phyloP scores from a whole-genome alignment of 1,140 invertebrate species.

The Danaus melanippus region DNA sequence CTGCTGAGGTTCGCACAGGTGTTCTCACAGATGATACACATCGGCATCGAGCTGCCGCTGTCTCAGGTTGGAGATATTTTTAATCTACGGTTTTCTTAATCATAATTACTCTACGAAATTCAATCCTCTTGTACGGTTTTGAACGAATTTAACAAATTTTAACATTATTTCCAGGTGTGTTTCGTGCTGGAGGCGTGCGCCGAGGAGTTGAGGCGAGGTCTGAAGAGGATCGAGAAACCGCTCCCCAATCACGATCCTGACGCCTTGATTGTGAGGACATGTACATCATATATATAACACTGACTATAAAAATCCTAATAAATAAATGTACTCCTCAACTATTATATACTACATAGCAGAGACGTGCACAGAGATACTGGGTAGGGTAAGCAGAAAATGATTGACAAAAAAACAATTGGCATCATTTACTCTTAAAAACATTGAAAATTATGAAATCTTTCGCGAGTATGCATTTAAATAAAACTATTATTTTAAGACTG shows the following conservation, averaged over 20 bases:
- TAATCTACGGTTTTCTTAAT: constrained; percentile 5
- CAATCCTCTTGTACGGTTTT: background rate
- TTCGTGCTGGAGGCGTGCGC: constrained; percentile 84
- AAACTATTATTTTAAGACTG: too few relatives aligned
- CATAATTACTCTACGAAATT: background rate
- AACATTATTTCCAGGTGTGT: constrained; percentile 66
- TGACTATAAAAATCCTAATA: too few relatives aligned
- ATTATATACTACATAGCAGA: too few relatives aligned
- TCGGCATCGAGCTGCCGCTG: constrained; percentile 80
- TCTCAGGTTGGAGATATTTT: constrained; percentile 63
- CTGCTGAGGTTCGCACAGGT: constrained; percentile 91
- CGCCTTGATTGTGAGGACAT: constrained; percentile 73
- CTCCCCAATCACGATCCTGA: constrained; percentile 80
- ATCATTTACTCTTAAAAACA: too few relatives aligned
- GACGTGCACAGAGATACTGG: too few relatives aligned
- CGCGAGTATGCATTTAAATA: too few relatives aligned
- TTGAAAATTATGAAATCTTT: too few relatives aligned
- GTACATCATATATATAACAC: too few relatives aligned
- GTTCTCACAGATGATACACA: constrained; percentile 92
- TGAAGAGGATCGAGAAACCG: constrained; percentile 75
- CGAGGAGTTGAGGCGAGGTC: constrained; percentile 82
- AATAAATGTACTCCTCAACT: too few relatives aligned
- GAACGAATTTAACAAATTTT: too few relatives aligned
- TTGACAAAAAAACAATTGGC: too few relatives aligned
- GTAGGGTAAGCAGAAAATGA: too few relatives aligned